Conservation (phyloP, 2,113 vertebrate genomes). For the Vanacampus margaritifer region DNA sequence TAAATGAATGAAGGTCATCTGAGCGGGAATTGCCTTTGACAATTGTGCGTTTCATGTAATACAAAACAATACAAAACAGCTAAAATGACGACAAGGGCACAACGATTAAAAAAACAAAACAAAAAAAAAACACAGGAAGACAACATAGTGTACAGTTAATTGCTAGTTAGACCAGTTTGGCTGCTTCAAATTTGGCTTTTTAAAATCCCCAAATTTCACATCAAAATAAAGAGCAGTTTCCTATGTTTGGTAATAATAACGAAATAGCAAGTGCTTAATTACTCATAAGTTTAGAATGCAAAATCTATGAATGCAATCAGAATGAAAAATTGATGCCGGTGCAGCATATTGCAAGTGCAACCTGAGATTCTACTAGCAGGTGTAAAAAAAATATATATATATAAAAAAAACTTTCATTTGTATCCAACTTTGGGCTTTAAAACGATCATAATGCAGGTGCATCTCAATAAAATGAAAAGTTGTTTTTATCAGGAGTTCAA, state of each 20-base stretch:
- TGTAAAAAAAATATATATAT: neutral
- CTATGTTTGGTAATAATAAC: neutral
- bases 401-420: neutral
- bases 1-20: neutral
- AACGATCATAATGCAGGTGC: neutral
- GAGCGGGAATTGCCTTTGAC: neutral
- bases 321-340: neutral
- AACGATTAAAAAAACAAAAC: neutral
- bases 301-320: neutral
- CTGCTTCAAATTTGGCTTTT: neutral
- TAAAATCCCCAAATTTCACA: neutral
- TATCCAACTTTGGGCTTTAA: neutral
- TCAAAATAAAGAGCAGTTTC: neutral
- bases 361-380: neutral
- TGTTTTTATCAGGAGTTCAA: neutral
- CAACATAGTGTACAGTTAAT: constrained; percentile 1
- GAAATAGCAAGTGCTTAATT: constrained; percentile 16
- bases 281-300: neutral
- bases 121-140: constrained; percentile 14
- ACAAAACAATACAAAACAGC: constrained; percentile 15
- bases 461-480: no score
- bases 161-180: neutral
- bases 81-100: constrained; percentile 15
- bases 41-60: constrained; percentile 33
- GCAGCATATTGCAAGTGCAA: neutral